Base-by-base conservation (phyloP, 2,797 vertebrate genomes). In the Galaxias olidus region DNA sequence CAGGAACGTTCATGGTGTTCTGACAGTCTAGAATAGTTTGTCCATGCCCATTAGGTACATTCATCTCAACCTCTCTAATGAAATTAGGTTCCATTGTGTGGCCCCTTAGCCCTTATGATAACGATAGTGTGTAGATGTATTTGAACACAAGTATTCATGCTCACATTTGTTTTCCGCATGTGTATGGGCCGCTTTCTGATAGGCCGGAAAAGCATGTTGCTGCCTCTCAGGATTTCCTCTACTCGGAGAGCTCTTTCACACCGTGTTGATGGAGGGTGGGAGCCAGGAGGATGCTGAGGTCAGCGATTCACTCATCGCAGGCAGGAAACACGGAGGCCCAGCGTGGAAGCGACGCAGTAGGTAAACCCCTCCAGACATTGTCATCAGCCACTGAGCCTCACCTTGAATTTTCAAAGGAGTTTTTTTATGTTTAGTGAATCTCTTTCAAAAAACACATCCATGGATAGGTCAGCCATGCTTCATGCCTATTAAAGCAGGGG, bases 281-380 rank as follows among this genome's bases (percentile, higher is more conserved):
- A 54, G 47, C 67, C 56, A 43, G 64, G 58, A 65, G 56, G 65
- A 79, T 70, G 74, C 63, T 69, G 56, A 74, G 60, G 13, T 72
- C 67, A 57, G 59, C 78, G 60, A 71, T 71, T 78, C 61, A 74
- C 59, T 78, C 62, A 66, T 61, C 78, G 72, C 72, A 66, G 74
- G 66, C 63, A 80, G 77, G 69, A 78, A 74, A 65, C 59, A 30
- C 30, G 6, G 30, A 30, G 30, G 59, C 46, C 63, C 54, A 42
- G 61, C 76, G 53, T 61, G 75, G 81, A 86, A 80, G 71, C 79
- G 69, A 76, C 78, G 77, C 65, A 18, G 57, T 18, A 0, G 4
- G 30, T 30, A 30, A 30, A 30, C 30, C 30, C 30, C 30, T 3
- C 30, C 30, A 30, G 30, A 30, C 30, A 30, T 6, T 30, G 30